These are phyloP conservation scores for Ashinkailepas kermadecensis DNA, from an alignment of 2,888 invertebrate genomes.

Conservation along the genomic window DNA sequence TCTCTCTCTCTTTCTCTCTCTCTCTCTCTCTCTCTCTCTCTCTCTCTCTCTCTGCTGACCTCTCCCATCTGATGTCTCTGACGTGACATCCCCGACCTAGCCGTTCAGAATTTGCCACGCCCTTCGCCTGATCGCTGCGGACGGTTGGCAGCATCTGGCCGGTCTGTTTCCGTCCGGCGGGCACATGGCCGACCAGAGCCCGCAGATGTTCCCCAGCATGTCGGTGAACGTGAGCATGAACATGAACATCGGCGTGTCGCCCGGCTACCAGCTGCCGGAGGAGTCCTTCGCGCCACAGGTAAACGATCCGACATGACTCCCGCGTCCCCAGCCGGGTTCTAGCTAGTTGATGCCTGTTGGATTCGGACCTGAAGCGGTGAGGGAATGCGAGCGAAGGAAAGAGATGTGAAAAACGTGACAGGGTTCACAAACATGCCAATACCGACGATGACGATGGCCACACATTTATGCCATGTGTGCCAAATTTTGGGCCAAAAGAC, in stretches of 20 bases:
- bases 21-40: neutral
- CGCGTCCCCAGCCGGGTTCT: no score
- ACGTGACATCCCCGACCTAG: neutral
- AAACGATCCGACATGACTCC: neutral
- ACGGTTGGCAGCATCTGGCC: neutral
- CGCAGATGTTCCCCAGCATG: conserved; percentile 56
- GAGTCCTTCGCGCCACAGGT: conserved; percentile 27
- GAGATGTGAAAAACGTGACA: no score
- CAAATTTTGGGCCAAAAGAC: no score
- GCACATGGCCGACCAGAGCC: conserved; percentile 22
- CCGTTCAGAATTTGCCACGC: neutral
- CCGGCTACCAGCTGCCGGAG: conserved; percentile 28
- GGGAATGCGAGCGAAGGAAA: no score
- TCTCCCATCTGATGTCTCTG: neutral
- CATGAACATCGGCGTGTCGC: conserved; percentile 54
- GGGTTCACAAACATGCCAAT: no score
- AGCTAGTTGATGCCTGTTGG: no score
- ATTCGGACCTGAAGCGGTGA: no score
- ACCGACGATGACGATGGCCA: no score
- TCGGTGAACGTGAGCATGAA: conserved; percentile 96
- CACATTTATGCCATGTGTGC: no score
- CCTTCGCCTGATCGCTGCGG: neutral
- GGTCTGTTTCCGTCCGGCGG: neutral
- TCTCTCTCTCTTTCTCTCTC: neutral
- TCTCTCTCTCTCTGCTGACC: neutral